phyloP scores from a whole-genome alignment of 2,113 vertebrate genomes.

The Bos indicus region DNA sequence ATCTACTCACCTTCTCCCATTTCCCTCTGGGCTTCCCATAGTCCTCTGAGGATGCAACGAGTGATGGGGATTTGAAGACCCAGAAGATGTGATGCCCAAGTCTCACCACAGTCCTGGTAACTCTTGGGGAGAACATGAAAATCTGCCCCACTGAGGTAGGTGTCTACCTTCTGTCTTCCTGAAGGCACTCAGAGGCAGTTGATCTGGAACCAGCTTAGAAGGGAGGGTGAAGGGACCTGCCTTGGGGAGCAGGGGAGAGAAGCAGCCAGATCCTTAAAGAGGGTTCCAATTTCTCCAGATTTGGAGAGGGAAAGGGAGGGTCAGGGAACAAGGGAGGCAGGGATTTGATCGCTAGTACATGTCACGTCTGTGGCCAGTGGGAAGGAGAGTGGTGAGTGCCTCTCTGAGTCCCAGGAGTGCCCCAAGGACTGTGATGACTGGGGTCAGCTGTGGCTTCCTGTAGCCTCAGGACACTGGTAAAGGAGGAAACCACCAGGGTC shows the following conservation, averaged over 20 bases:
- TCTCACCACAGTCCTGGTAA: background rate
- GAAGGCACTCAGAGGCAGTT: background rate
- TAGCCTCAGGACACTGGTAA: background rate
- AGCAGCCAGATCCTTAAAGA: background rate
- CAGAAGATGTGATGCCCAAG: background rate
- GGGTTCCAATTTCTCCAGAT: background rate
- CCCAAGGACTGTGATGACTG: background rate
- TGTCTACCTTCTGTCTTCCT: background rate
- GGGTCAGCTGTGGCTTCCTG: background rate
- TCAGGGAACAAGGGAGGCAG: background rate
- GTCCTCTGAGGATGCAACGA: background rate
- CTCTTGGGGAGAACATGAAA: background rate
- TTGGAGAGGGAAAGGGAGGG: background rate
- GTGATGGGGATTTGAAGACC: background rate
- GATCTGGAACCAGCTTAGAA: background rate
- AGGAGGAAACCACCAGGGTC: too few species aligned
- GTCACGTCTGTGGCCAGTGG: background rate
- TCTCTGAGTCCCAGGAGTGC: background rate
- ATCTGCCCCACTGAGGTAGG: background rate
- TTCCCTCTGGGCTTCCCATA: background rate
- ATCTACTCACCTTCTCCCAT: background rate
- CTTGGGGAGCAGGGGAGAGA: background rate
- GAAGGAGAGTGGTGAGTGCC: background rate
- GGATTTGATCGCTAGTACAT: background rate
- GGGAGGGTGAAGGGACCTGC: background rate